phyloP scores from a whole-genome alignment of 2,888 invertebrate species.

The Phorcus lineatus region DNA sequence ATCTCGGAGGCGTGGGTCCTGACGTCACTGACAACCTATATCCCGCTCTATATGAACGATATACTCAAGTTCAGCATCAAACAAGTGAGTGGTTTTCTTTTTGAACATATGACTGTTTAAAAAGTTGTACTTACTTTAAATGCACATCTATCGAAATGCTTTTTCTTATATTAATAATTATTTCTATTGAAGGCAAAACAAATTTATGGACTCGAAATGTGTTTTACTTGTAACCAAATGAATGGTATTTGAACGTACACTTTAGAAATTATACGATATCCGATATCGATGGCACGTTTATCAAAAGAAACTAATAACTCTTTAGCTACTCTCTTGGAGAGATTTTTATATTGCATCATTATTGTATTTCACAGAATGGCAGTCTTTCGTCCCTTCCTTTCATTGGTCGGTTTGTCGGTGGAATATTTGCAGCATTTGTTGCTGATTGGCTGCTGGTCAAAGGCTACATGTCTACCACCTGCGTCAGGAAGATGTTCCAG shows the following conservation, averaged over 20 bases:
- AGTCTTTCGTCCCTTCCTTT: constrained; percentile 31
- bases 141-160: too few relatives aligned
- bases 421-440: constrained; percentile 5
- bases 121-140: too few relatives aligned
- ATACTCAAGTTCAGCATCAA: constrained; percentile 25
- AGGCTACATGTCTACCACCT: constrained; percentile 22
- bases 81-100: background rate
- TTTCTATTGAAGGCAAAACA: too few relatives aligned
- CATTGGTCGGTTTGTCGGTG: constrained; percentile 21
- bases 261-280: too few relatives aligned
- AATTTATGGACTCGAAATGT: too few relatives aligned
- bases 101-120: too few relatives aligned
- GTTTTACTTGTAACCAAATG: too few relatives aligned
- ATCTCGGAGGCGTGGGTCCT: constrained; percentile 25
- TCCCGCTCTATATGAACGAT: constrained; percentile 34
- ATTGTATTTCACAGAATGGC: constrained; percentile 21
- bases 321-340: too few relatives aligned
- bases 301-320: too few relatives aligned
- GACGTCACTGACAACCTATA: constrained; percentile 19
- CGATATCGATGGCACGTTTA: too few relatives aligned
- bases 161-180: too few relatives aligned
- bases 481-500: constrained; percentile 41
- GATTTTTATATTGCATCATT: background rate
- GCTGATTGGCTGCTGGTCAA: constrained; percentile 15
- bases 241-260: too few relatives aligned